Base-by-base conservation (phyloP, 1,140 invertebrate species). In the Cyphomyrmex costatus region DNA sequence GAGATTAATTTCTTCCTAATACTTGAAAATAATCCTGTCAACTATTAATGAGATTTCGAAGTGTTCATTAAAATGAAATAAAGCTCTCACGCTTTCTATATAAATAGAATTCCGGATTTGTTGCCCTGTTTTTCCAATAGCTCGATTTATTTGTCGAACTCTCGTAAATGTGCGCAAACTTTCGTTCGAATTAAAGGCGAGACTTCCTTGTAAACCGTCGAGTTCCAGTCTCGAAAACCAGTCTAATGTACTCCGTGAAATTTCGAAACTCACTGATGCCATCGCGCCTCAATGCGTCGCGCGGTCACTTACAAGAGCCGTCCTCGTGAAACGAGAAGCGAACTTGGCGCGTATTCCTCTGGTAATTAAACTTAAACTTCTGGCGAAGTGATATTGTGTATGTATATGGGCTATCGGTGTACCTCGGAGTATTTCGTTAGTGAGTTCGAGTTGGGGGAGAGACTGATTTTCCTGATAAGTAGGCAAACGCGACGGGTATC, bases 311-410 rank as follows among this genome's bases (percentile, higher is more conserved):
- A 61, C 71, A 70, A 89, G 82, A 85, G 61, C 83, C 60, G 33
- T 36, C 51, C 79, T 82, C 51, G 49, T 56, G 68, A 82, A 24
- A 82, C 70, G 68, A 74, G 79, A 83, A 14, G 68, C 53, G 51
- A 74, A 83, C 71, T 84, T 63, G 51, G 61, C 66, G 42, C 36
- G 53, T 84, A 63, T 89, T 79, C 79, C 70, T 33, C 19, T 76
- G 27, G 76, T 89, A 89, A 89, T 89, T 89, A 89, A 89, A 89
- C 88, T 89, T 89, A 89, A 89, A 89, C 88, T 89, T 89, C 83
- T 63, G 61, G 76, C 49, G 61, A 82, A 89, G 76, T 66, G 88
- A 82, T 89, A 88, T 70, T 61, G 27, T 33, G 30, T 56, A 16
- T 85, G n/a, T n/a, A 53, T 65, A 30, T 70, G 53, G 12, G 68